Base-by-base conservation (phyloP, 92 coral and sea anemone species). In the Blastomussa wellsi region DNA sequence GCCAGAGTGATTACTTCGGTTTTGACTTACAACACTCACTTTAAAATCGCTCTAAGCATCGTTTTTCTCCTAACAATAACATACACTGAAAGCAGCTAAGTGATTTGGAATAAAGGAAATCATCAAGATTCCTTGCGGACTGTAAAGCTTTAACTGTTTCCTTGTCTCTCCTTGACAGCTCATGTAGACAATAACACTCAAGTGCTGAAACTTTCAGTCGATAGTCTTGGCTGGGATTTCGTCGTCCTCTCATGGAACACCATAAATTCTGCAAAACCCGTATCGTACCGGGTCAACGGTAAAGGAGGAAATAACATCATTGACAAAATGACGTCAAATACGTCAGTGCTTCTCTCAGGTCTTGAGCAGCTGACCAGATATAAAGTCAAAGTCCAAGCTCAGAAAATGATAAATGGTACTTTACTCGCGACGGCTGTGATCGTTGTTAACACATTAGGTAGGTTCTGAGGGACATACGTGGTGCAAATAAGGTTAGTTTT, bases 321-420 rank as follows among this genome's bases (percentile, higher is more conserved):
- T 42, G 49, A 78, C 16, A 60, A 49, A 5, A 79, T 65, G 78
- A 82, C 93, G 78, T 62, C 86, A 55, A 49, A 74, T 17, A 80
- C 81, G 1, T 72, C 78, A 41, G 86, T 76, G 47, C 38, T 48
- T 26, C 13, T 90, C 36, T 41, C 41, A n/a, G 69, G 83, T 11
- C 76, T 93, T 12, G 51, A 62, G n/a, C 95, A 93, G 73, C 72
- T 90, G 26, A 90, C 82, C 59, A 78, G 83, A 33, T 90, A 90
- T 86, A 44, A 51, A 37, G 16, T 93, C 26, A 70, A 57, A 73
- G 92, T 93, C 55, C 62, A 78, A 33, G 90, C 77, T 79, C 53
- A 64, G 26, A 80, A 51, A 41, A 62, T 47, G 14, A 68, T 44
- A 70, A 85, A 83, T 15, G 26, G 35, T 0, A 70, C 75, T 44